Percentiles rank a stretch among this genome's conserved stretches.
Conservation (phyloP, 1,140 invertebrate species). For the Megathymus violae region DNA sequence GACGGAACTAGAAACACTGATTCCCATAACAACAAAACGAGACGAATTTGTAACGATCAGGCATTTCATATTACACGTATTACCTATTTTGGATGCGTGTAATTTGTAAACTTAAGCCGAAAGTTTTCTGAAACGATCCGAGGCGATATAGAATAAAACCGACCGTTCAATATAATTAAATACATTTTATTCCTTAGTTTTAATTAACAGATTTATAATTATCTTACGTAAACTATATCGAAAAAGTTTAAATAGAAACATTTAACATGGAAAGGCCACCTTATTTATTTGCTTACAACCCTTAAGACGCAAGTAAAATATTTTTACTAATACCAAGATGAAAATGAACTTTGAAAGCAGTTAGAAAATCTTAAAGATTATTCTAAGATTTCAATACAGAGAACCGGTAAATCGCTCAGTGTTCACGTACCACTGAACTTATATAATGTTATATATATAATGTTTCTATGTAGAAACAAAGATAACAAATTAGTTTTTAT, state of each 20-base stretch:
- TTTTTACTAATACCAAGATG: constrained; percentile 26
- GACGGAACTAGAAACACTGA: no score
- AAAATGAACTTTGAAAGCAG: constrained; percentile 26
- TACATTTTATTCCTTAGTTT: constrained; percentile 45
- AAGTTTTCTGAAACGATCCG: no score
- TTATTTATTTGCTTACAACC: constrained; percentile 46
- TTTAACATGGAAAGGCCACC: constrained; percentile 77
- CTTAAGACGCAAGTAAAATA: constrained; percentile 20
- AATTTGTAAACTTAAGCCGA: no score
- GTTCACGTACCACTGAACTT: no score
- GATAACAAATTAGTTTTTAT: background rate
- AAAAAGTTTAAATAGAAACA: constrained; percentile 74
- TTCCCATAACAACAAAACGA: no score
- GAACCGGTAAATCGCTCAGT: no score
- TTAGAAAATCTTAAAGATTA: constrained; percentile 24
- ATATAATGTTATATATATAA: no score
- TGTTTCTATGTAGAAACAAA: no score
- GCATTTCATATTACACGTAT: no score
- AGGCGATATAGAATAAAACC: constrained; percentile 43
- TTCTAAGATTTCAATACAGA: constrained; percentile 17
- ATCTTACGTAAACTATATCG: constrained; percentile 77
- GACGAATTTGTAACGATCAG: no score
- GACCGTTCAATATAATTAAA: constrained; percentile 50
- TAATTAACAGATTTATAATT: constrained; percentile 67
- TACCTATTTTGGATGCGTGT: no score